Percentiles rank a stretch among this genome's conserved stretches.
Conservation (phyloP, 1,140 invertebrate genomes). For the Microplitis mediator region DNA sequence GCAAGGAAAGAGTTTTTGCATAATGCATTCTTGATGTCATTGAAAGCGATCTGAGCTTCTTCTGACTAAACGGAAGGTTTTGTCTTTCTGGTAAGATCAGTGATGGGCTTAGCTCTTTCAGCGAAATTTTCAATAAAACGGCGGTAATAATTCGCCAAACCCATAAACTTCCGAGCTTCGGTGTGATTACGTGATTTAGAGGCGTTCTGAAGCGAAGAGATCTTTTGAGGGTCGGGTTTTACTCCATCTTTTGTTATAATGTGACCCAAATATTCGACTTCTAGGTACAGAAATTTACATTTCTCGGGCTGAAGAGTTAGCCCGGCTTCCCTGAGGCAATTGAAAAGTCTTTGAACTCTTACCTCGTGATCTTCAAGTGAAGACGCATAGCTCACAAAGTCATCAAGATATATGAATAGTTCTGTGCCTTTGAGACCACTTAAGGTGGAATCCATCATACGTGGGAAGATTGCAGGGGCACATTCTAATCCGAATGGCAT, state of each 20-base stretch:
- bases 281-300: conserved; percentile 15
- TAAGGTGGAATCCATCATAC: conserved; percentile 17
- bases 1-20: too few species aligned
- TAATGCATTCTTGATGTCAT: too few species aligned
- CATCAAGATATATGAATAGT: conserved; percentile 39
- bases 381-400: neutral
- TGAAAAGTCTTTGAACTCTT: neutral
- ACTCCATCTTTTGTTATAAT: neutral
- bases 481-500: conserved; percentile 19
- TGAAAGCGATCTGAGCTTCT: too few species aligned
- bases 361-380: neutral
- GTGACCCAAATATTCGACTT: conserved; percentile 45
- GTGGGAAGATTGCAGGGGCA: conserved; percentile 2
- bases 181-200: neutral
- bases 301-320: conserved; percentile 17
- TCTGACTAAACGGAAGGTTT: too few species aligned
- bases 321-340: neutral
- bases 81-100: neutral
- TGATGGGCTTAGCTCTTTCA: neutral
- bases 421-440: conserved; percentile 1
- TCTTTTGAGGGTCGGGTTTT: neutral
- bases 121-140: neutral
- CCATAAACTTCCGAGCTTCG: neutral
- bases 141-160: neutral
- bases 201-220: neutral